Evolutionary conservation across 2,888 invertebrate species (phyloP), one percentile per base, ranked within the genome.

Genomic region (Drosophila planitibia): DNA sequence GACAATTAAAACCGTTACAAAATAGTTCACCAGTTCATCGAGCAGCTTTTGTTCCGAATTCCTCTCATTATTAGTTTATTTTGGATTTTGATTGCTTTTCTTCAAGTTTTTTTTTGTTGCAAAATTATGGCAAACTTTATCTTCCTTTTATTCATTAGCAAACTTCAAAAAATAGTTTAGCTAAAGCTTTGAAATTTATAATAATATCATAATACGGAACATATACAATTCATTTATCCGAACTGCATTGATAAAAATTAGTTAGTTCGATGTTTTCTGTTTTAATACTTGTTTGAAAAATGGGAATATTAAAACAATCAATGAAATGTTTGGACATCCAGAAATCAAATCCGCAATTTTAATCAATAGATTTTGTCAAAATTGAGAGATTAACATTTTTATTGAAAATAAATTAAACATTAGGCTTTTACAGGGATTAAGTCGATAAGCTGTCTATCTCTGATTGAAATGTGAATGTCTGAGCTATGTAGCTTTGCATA

Each of bases 1-100:
- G 72, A 75, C 74, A 82, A 89, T 82, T 86, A 82, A 82, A 82
- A 81, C 89, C 85, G 89, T 85, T 87, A 87, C 55, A 62, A 82
- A 85, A 83, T 83, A 81, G 75, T 83, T 83, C 55, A 76, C 73
- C 76, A 57, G 65, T 74, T 73, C 76, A 55, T 54, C 65, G 70
- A 52, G 49, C 54, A 39, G 62, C 54, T 63, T 72, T 79, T 80
- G 73, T 79, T 73, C 62, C 58, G 65, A 57, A 59, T 58, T 51
- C 73, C 54, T 41, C 33, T 65, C 70, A 70, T 64, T 65, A 60
- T 67, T 58, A 70, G 71, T 76, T 74, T 61, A 73, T 67, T 79
- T 76, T 59, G 49, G 58, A 22, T 65, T 57, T 58, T 51, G 63
- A 57, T 67, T 44, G 39, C 32, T 57, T 61, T n/a, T 61, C 58